Evolutionary conservation across 2,797 vertebrate genomes (phyloP).

Genomic region (Epinephelus malabaricus): DNA sequence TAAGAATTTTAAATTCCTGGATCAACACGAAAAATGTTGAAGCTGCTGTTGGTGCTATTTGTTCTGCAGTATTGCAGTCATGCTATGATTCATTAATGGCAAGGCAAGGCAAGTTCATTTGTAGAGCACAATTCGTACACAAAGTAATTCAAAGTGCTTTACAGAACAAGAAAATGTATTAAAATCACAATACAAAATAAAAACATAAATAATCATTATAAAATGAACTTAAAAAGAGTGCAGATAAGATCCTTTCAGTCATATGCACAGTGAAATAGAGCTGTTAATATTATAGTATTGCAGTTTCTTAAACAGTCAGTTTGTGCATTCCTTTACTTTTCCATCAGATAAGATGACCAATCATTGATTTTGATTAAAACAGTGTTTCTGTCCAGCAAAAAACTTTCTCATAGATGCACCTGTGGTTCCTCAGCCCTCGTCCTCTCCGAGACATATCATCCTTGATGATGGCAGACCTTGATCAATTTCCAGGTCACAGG

Average conservation of each 20-base stretch:
- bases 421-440: neutral
- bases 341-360: neutral
- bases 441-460: neutral
- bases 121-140: too few relatives aligned
- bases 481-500: constrained; percentile 21
- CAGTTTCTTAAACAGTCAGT: neutral
- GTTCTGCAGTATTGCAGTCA: neutral
- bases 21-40: neutral
- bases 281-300: neutral
- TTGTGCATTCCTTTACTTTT: neutral
- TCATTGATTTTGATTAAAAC: neutral
- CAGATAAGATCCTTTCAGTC: too few relatives aligned
- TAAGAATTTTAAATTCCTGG: neutral
- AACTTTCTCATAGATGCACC: neutral
- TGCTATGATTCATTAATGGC: too few relatives aligned
- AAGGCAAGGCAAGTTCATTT: too few relatives aligned
- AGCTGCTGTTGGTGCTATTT: neutral
- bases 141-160: too few relatives aligned
- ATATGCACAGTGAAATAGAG: too few relatives aligned
- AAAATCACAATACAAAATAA: neutral
- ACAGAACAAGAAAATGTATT: neutral
- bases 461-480: neutral
- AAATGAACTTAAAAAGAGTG: too few relatives aligned
- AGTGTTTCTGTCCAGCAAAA: neutral
- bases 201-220: too few relatives aligned